Conservation (phyloP, 1,140 invertebrate genomes). For the Alviniconcha marisindica region DNA sequence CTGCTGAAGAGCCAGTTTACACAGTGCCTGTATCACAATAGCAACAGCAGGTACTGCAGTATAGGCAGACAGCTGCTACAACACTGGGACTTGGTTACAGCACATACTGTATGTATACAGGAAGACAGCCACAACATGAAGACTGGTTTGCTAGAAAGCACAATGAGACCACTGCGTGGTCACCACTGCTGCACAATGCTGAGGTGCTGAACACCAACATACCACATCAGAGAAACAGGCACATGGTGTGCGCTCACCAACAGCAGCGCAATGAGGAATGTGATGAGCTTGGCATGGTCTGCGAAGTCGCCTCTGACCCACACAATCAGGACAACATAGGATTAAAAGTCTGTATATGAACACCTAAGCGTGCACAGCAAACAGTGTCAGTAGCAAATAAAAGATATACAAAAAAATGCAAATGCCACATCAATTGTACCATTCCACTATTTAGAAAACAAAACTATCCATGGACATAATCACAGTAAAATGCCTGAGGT, state of each 20-base stretch:
- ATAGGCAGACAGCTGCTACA: too few relatives aligned
- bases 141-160: background rate
- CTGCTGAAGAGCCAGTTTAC: too few relatives aligned
- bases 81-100: too few relatives aligned
- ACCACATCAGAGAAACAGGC: constrained; percentile 28
- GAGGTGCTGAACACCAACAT: background rate
- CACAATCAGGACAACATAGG: background rate
- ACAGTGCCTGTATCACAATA: too few relatives aligned
- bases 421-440: too few relatives aligned
- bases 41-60: too few relatives aligned
- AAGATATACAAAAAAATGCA: too few relatives aligned
- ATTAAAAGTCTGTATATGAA: too few relatives aligned
- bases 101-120: background rate
- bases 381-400: background rate
- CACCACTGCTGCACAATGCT: background rate
- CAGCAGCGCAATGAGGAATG: background rate
- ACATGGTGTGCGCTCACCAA: background rate
- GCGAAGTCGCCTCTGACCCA: background rate
- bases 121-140: background rate
- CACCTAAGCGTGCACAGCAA: too few relatives aligned
- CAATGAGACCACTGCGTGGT: background rate
- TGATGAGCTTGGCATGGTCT: background rate
- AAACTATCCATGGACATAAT: too few relatives aligned
- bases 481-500: too few relatives aligned
- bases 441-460: too few relatives aligned